A percentile compares a stretch with the other conserved stretches of the same genome.
Evolutionary conservation across 2,113 vertebrate genomes (phyloP).

Genomic region (Nipponia nippon): DNA sequence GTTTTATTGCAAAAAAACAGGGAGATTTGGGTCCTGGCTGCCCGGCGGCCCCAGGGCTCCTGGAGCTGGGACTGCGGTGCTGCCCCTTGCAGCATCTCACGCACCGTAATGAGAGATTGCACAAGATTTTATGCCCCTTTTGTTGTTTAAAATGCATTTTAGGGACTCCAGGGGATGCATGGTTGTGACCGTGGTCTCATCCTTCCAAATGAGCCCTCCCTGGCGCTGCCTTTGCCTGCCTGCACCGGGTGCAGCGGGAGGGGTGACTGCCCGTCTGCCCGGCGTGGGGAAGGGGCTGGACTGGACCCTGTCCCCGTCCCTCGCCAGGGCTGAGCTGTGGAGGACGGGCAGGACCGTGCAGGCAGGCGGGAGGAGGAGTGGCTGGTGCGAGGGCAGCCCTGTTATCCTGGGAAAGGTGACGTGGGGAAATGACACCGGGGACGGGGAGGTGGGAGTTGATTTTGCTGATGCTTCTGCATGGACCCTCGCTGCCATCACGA

Average conservation of each 20-base stretch:
- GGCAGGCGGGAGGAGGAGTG: too few relatives aligned
- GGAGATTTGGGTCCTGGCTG: background rate
- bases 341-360: rapidly evolving
- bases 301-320: background rate
- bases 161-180: rapidly evolving
- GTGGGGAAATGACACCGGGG: rapidly evolving
- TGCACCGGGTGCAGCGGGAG: background rate
- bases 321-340: background rate
- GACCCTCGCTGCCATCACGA: rapidly evolving
- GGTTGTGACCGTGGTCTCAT: rapidly evolving
- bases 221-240: background rate
- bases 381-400: background rate
- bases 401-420: background rate
- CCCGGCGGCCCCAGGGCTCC: rapidly evolving
- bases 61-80: rapidly evolving
- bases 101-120: rapidly evolving
- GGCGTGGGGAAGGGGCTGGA: background rate
- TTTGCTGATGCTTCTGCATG: background rate
- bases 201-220: background rate
- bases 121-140: background rate
- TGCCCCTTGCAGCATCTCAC: rapidly evolving
- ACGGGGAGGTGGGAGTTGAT: rapidly evolving
- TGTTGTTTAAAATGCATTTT: background rate
- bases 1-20: background rate
- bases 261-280: background rate